Conservation (phyloP, 2,113 vertebrate species). For the Pao palembangensis region DNA sequence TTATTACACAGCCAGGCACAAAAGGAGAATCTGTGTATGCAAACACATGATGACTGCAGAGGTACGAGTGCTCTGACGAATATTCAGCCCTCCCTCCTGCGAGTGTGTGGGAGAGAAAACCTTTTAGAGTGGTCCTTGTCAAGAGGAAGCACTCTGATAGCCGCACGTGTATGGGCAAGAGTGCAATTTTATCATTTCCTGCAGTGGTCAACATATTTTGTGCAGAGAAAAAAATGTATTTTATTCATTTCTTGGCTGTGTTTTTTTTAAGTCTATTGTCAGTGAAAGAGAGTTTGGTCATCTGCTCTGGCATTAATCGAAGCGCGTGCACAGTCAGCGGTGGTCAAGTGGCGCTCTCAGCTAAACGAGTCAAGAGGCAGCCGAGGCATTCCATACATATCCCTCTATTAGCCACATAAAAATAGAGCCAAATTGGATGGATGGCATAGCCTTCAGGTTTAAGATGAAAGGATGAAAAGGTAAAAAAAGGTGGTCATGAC, state of each 20-base stretch:
- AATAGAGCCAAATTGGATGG: conserved; percentile 16
- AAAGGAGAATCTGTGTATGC: conserved; percentile 5
- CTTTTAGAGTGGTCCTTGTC: conserved; percentile 47
- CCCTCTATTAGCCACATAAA: conserved; percentile 40
- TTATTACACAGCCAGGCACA: conserved; percentile 6
- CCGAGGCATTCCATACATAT: conserved; percentile 31
- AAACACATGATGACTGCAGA: conserved; percentile 43
- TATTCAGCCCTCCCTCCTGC: conserved; percentile 29
- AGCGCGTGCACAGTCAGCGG: conserved; percentile 39
- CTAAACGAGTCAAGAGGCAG: conserved; percentile 44
- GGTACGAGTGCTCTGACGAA: conserved; percentile 44
- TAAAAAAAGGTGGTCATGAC: background rate
- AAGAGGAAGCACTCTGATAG: conserved; percentile 44
- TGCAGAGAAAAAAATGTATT: background rate
- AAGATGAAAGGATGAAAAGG: background rate
- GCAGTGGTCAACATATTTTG: conserved; percentile 3
- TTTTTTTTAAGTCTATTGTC: background rate
- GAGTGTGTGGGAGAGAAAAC: conserved; percentile 53
- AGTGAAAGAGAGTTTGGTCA: background rate
- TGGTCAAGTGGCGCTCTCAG: conserved; percentile 60
- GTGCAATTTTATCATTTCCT: background rate
- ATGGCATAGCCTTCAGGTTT: background rate
- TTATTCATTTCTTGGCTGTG: background rate
- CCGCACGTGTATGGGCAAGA: conserved; percentile 2
- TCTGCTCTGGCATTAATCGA: conserved; percentile 46